Evolutionary conservation across 2,797 vertebrate species (phyloP), one percentile per base, ranked within the genome.

Genomic region (Taeniopygia guttata): DNA sequence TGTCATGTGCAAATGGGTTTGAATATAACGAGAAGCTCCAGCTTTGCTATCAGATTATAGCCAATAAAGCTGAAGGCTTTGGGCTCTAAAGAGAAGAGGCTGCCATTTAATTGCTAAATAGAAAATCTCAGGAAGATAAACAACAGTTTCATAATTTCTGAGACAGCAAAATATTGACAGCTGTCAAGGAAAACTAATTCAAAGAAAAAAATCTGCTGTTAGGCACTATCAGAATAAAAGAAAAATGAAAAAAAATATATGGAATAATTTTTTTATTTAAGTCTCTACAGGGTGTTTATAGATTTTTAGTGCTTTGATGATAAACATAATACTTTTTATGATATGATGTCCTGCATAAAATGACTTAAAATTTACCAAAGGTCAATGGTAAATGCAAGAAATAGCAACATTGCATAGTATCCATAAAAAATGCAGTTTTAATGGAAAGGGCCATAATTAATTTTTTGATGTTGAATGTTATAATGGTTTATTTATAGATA

Each of bases 111-210:
- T 58, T 64, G 62, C 36, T 78, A 84, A 94, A 69, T 19, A 87
- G 51, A 42, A 91, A 78, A 84, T 90, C 68, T 94, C 62, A 84
- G 62, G 76, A 80, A 91, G 95, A 95, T 30, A 87, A 55, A 38
- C 17, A 74, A 88, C 54, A 80, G 10, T 67, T 89, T 68, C 91
- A 73, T 87, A 91, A 84, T 90, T 93, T 95, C 60, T 72, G 66
- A 94, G 40, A 22, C 55, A 88, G 25, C 9, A 19, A 94, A 94
- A 96, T 59, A 40, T 52, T 96, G 91, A 90, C 79, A 91, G 66
- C 51, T 93, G 51, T 72, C 87, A 90, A 73, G 36, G 13, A 89
- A 86, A 84, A 76, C 36, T 66, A 84, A 74, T 67, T 51, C 7
- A 52, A 68, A 74, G 7, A 16, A 46, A 69, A 76, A 78, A 78